These are phyloP conservation scores for Chironomus tepperi DNA, from an alignment of 1,140 invertebrate species.

Conservation along the genomic window DNA sequence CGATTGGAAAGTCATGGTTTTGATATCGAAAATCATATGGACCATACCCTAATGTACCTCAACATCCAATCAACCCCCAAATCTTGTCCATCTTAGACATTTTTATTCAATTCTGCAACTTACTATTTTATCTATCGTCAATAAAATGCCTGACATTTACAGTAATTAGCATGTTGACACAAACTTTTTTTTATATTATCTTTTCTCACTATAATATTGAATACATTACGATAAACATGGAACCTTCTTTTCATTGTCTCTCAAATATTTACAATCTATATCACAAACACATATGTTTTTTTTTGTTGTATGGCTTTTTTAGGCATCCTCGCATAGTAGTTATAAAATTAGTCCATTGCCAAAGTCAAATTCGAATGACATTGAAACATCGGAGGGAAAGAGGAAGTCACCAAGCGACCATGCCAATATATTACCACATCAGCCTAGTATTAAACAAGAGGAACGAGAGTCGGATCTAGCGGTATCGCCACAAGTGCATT, in stretches of 20 bases:
- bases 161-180: no score
- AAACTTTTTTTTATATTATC: no score
- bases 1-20: no score
- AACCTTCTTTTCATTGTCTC: background rate
- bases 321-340: slow-evolving; percentile 50
- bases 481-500: slow-evolving; percentile 31
- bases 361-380: slow-evolving; percentile 54
- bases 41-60: no score
- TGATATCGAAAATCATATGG: no score
- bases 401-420: slow-evolving; percentile 41
- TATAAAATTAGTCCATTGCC: slow-evolving; percentile 55
- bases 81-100: no score
- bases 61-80: no score
- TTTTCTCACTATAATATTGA: no score
- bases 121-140: no score
- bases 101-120: no score
- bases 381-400: slow-evolving; percentile 48
- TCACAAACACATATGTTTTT: slow-evolving; percentile 13
- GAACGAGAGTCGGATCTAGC: slow-evolving; percentile 39
- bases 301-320: slow-evolving; percentile 33
- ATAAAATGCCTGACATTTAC: no score
- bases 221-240: no score
- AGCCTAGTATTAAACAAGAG: slow-evolving; percentile 55
- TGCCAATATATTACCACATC: slow-evolving; percentile 39
- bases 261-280: background rate